These are phyloP conservation scores for Troides oblongomaculatus DNA, from an alignment of 2,888 invertebrate species.

Conservation along the genomic window DNA sequence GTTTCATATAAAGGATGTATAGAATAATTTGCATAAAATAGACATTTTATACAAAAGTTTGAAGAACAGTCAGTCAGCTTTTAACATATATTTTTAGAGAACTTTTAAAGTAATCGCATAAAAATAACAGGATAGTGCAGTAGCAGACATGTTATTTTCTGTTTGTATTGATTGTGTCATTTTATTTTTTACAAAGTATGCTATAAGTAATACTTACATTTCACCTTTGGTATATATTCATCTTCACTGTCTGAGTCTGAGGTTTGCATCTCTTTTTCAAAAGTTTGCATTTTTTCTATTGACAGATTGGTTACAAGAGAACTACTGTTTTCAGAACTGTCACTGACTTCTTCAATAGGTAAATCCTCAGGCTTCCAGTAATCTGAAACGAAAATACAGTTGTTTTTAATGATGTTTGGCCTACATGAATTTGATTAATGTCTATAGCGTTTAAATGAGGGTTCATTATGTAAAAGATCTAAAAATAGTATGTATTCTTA, in stretches of 20 bases:
- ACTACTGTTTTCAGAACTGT: constrained; percentile 72
- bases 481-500: too few species aligned
- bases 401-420: too few species aligned
- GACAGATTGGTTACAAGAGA: constrained; percentile 68
- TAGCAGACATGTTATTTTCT: too few species aligned
- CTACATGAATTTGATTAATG: too few species aligned
- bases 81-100: too few species aligned
- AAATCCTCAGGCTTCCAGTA: constrained; percentile 72
- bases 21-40: too few species aligned
- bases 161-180: too few species aligned
- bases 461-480: too few species aligned
- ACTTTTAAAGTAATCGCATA: neutral
- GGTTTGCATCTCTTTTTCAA: constrained; percentile 64
- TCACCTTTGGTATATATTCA: constrained; percentile 72
- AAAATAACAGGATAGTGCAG: constrained; percentile 5
- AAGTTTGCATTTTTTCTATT: constrained; percentile 61
- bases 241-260: constrained; percentile 75
- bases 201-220: constrained; percentile 22
- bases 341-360: constrained; percentile 67
- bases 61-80: too few species aligned
- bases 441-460: too few species aligned
- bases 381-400: constrained; percentile 43
- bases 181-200: neutral
- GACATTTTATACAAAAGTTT: too few species aligned
- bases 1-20: too few species aligned